Base-by-base conservation (phyloP, 2,113 vertebrate genomes). In the Actenoides lindsayi region DNA sequence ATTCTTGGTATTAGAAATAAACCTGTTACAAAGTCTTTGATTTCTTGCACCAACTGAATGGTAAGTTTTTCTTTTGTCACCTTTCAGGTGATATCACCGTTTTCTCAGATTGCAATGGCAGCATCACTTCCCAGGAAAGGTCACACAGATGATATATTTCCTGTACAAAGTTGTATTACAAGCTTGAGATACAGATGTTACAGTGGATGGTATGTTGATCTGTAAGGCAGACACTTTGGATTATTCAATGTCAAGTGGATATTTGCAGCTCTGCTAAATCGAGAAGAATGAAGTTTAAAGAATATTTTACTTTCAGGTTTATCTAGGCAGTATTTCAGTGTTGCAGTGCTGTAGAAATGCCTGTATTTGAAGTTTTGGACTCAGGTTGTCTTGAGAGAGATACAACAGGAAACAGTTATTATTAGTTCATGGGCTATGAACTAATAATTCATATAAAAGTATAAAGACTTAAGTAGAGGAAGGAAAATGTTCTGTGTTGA, bases 11-110 rank as follows among this genome's bases (percentile, higher is more conserved):
- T 2, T 63, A 7, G 27, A 15, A 30, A 20, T 31, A 60, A 30
- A 53, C 6, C 8, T 3, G 3, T 33, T 63, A 10, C 7, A 42
- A 4, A 2, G 4, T 35, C 41, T 39, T 54, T 11, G 3, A 3
- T 2, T 70, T 63, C 10, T 41, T 50, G n/a, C 9, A 30, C 10
- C 9, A 13, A 6, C 28, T 56, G 30, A 46, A 10, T 8, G 12
- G 6, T 35, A 30, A 81, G 25, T n/a, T 75, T 57, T 46, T 62
- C 14, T 30, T n/a, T 30, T 41, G n/a, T 25, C 35, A 10, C 27
- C 20, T 64, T 65, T 53, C 46, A 67, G 46, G 27, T 27, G 50
- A 23, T 16, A 13, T 31, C 2, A 9, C 5, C 3, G 2, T 60
- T 81, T 92, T 37, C 48, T 83, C 31, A 31, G 60, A 5, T 54